Evolutionary conservation across 2,888 invertebrate species (phyloP).

Genomic region (Microctonus aethiopoides): DNA sequence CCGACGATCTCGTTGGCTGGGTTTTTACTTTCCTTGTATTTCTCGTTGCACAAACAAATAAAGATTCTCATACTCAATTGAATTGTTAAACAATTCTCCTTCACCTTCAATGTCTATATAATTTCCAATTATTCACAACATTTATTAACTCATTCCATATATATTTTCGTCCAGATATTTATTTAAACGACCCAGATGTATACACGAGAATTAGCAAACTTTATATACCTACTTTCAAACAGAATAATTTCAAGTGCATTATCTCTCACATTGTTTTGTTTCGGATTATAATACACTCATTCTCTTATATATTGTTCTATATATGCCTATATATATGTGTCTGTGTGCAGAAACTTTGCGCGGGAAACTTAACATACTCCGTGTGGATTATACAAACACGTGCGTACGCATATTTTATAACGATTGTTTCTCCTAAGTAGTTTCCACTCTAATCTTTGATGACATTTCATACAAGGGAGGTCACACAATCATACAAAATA

Average conservation of each 20-base stretch:
- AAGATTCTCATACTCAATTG: conserved; percentile 6
- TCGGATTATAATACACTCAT: not conserved
- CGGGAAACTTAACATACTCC: not conserved
- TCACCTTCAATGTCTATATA: not conserved
- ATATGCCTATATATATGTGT: not conserved
- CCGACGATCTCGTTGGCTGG: not conserved
- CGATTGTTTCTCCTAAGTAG: not conserved
- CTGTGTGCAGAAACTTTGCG: not conserved
- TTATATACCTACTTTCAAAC: not conserved
- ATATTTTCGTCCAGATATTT: not conserved
- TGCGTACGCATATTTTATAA: not conserved
- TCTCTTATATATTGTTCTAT: no score
- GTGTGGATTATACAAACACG: not conserved
- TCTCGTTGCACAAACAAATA: conserved; percentile 9
- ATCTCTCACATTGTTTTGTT: not conserved
- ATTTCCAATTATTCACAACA: not conserved
- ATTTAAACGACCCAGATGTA: no score
- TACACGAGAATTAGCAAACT: not conserved
- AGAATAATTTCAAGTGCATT: not conserved
- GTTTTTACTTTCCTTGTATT: no score
- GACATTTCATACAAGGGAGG: not conserved
- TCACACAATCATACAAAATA: no score
- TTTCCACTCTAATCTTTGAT: not conserved
- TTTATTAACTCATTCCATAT: not conserved
- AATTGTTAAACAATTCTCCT: conserved; percentile 15